Evolutionary conservation across 2,113 vertebrate genomes (phyloP), one percentile per base, ranked within the genome.

Genomic region (Spermophilus dauricus): DNA sequence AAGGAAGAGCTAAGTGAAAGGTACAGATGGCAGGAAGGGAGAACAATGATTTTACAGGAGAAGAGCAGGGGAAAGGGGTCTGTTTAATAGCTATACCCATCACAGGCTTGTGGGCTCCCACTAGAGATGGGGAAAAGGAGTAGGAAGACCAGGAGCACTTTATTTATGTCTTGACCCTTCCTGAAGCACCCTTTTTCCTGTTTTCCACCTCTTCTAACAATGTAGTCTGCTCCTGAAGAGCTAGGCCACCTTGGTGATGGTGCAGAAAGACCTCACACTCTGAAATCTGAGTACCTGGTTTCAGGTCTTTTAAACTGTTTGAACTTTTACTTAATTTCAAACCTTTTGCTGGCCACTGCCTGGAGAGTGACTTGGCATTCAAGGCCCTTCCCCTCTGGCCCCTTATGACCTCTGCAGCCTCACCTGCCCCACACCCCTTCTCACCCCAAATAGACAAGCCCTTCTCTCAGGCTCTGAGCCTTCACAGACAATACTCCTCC

Each of bases 1-100:
- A 42, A 77, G 75, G 77, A 80, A 53, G 53, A 28, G 45, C 63
- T 85, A 72, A 92, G 45, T 86, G 61, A 95, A 90, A 95, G 75
- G 30, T 42, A 65, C n/a, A 93, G 69, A 39, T 51, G 83, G 81
- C 78, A 90, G 69, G 13, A 85, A 80, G 22, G 56, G 58, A 96
- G 42, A 34, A 8, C n/a, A 70, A 4, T 7, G 26, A 18, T 32
- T 87, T 87, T 48, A 53, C 13, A 70, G 53, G 22, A n/a, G 51
- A 76, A 93, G 30, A 93, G 69, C 7, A 65, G 51, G 69, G 39
- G 70, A 70, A 26, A 90, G 0, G 24, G 6, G 26, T 70, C 69
- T 48, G 48, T 12, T 72, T 76, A 77, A 82, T 42, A 86, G 48
- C 34, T 37, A 32, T 2, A 93, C 10, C 30, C 32, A 45, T 73